Evolutionary conservation across 2,797 vertebrate species (phyloP).

Genomic region (Balearica regulorum): DNA sequence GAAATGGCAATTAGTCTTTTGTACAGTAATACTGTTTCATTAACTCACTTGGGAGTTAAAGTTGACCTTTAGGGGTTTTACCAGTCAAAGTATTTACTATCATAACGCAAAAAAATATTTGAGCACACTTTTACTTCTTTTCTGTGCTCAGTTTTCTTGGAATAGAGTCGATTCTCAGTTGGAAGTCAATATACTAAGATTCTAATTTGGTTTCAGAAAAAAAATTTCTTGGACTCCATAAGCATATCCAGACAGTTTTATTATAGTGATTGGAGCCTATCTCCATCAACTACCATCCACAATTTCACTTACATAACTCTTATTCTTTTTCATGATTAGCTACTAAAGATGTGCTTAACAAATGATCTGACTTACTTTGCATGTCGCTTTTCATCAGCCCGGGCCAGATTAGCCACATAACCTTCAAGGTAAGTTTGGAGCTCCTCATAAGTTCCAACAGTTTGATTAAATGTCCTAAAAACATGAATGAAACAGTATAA

Average conservation of each 20-base stretch:
- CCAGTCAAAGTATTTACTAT: background rate
- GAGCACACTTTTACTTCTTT: background rate
- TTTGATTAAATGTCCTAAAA: slow-evolving; percentile 90
- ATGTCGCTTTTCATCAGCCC: slow-evolving; percentile 86
- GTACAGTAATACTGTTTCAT: background rate
- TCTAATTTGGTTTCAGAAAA: background rate
- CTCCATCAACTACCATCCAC: background rate
- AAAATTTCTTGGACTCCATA: background rate
- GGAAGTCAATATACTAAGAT: background rate
- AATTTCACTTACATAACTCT: background rate
- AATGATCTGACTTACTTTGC: slow-evolving; percentile 79
- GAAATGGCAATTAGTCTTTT: background rate
- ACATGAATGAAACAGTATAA: background rate
- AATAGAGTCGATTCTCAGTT: background rate
- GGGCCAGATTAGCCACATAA: slow-evolving; percentile 87
- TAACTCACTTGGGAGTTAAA: background rate
- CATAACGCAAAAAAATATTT: background rate
- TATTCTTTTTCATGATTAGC: background rate
- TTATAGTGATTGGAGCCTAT: background rate
- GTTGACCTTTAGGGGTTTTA: background rate
- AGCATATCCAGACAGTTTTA: background rate
- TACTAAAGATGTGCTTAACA: background rate
- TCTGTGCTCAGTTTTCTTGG: background rate
- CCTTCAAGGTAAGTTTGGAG: slow-evolving; percentile 91
- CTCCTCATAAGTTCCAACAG: slow-evolving; percentile 91